Conservation (phyloP, 30 jellyfish, hydroid and myxozoan species). For the Turritopsis dohrnii region DNA sequence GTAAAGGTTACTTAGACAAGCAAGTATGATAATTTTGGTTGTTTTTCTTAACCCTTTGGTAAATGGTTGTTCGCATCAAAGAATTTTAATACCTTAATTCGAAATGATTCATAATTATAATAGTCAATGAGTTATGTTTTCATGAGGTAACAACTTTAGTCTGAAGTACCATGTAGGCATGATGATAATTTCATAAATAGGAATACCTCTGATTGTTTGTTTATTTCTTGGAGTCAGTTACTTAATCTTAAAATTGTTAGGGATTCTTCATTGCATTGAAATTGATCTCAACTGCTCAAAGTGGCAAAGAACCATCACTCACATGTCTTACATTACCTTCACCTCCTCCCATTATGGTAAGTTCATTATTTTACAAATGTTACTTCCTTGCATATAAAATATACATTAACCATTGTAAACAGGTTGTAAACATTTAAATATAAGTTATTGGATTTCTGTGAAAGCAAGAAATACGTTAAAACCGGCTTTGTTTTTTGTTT, state of each 20-base stretch:
- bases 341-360: conserved; percentile 74
- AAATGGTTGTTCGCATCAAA: too few species aligned
- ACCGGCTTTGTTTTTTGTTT: too few species aligned
- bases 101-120: too few species aligned
- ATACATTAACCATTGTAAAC: background rate
- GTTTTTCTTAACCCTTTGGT: background rate
- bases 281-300: conserved; percentile 68
- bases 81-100: too few species aligned
- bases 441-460: too few species aligned
- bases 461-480: too few species aligned
- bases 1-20: conserved; percentile 68
- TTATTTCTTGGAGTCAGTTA: background rate
- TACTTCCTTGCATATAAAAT: background rate
- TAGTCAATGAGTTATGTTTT: too few species aligned
- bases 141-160: too few species aligned
- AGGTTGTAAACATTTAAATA: too few species aligned
- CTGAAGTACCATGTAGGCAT: too few species aligned
- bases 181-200: too few species aligned
- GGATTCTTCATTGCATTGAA: conserved; percentile 73
- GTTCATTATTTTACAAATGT: background rate
- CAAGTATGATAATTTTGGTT: conserved; percentile 40
- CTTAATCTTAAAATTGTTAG: conserved; percentile 23
- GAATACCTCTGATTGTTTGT: too few species aligned
- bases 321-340: conserved; percentile 29
- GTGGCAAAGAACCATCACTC: conserved; percentile 40